phyloP scores from a whole-genome alignment of 2,113 vertebrate species.

The Colinus virginianus region DNA sequence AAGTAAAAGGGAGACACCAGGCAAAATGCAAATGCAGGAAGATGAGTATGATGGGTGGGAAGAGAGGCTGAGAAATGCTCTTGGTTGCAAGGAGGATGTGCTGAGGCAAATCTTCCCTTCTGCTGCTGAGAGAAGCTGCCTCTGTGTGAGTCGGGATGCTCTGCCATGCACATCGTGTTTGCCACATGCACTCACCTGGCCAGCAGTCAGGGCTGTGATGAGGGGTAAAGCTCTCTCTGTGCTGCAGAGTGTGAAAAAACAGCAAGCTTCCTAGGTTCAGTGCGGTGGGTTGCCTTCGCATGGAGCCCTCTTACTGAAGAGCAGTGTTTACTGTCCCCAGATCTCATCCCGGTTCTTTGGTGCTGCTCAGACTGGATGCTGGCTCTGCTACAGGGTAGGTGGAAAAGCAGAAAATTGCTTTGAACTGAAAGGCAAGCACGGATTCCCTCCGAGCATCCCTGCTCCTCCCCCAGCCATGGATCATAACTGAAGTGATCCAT shows the following conservation, averaged over 20 bases:
- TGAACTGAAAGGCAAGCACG: not conserved
- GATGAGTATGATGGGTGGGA: not conserved
- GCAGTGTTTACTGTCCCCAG: not conserved
- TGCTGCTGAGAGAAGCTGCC: not conserved
- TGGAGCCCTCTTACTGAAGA: not conserved
- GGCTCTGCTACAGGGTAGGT: not conserved
- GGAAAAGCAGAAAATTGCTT: not conserved
- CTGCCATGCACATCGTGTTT: not conserved
- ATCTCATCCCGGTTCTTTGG: not conserved
- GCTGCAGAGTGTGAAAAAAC: too few species aligned
- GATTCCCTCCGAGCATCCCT: not conserved
- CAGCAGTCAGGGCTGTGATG: not conserved
- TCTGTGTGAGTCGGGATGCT: not conserved
- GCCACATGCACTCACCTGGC: accelerated
- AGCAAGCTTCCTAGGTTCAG: accelerated
- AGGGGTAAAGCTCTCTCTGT: too few species aligned
- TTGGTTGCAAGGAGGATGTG: accelerated
- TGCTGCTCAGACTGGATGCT: not conserved
- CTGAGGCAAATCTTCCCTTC: not conserved
- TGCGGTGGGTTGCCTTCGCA: not conserved
- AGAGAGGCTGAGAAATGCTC: not conserved
- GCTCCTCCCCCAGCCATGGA: not conserved
- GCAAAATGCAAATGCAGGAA: not conserved
- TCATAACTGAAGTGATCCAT: accelerated
- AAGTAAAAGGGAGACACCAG: not conserved